Base-by-base conservation (phyloP, 2,888 invertebrate species). In the Conchocele bisecta region DNA sequence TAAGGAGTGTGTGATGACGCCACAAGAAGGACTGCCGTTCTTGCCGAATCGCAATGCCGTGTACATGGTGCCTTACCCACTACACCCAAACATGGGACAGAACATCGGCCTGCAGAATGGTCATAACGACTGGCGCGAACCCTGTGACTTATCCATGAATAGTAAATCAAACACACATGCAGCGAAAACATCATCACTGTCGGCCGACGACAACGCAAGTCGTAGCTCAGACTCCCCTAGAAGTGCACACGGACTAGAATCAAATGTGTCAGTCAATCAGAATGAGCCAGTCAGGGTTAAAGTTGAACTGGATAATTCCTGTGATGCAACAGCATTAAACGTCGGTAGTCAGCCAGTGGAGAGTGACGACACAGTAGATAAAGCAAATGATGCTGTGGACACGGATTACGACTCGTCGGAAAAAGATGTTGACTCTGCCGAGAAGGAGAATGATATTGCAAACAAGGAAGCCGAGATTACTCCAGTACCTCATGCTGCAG, bases 21-120 rank as follows among this genome's bases (percentile, higher is more conserved):
- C 41, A 51, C 59, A 37, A 20, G 75, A 65, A 13, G 59, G 58
- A 41, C 67, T 87, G 31, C 89, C 90, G 0, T 88, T 84, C 57
- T 83, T 89, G 54, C 90, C 89, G 48, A 90, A 90, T 73, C 85
- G 85, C 44, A 90, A 89, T 79, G 89, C 89, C 33, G 88, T 89
- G 5, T 90, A 89, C 69, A 84, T 89, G 75, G 86, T 90, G 57
- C 87, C 87, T 31, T 88, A 86, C 60, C 87, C 85, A 2, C 76
- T 84, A 24, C 83, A 80, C 42, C 71, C 81, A n/a, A 68, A 53
- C 56, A 24, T 72, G 42, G 44, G 70, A 20, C 59, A 61, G 61
- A 67, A 31, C 65, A 71, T 54, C 31, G 75, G 68, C n/a, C 70
- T 73, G 29, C 69, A 60, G 17, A 71, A 71, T 22, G 64, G 67